These are phyloP conservation scores for Styela plicata DNA, from an alignment of 23 tunicate genomes.

Conservation along the genomic window DNA sequence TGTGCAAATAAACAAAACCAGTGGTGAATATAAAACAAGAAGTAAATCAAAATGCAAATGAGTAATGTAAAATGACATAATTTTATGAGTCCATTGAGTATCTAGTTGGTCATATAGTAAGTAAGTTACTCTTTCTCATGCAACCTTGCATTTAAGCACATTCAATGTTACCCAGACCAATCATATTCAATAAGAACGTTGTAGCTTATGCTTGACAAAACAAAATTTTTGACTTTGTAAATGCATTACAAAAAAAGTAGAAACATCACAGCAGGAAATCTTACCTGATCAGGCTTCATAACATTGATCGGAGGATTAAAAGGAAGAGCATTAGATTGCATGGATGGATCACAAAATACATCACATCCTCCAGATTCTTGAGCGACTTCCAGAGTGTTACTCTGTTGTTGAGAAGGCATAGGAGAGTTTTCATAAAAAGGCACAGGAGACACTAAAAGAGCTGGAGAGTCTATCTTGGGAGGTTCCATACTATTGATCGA, in stretches of 20 bases:
- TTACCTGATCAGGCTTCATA: neutral
- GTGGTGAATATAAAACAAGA: neutral
- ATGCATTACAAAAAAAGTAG: too few species aligned
- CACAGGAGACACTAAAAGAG: constrained; percentile 1
- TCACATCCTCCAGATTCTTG: neutral
- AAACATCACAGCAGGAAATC: neutral
- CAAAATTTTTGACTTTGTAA: too few species aligned
- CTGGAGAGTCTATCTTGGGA: neutral
- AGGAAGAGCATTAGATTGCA: neutral
- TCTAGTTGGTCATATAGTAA: too few species aligned
- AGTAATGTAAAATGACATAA: too few species aligned
- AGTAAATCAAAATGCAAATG: too few species aligned
- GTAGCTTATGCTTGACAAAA: too few species aligned
- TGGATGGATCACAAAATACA: neutral
- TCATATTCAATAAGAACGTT: too few species aligned
- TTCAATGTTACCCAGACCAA: too few species aligned
- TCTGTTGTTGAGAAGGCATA: neutral
- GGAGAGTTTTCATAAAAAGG: neutral
- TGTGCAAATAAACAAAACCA: neutral
- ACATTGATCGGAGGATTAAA: neutral
- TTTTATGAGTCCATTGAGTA: too few species aligned
- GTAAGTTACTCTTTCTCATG: too few species aligned
- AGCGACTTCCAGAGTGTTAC: neutral
- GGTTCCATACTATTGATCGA: neutral
- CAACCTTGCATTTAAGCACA: too few species aligned